These are phyloP conservation scores for Suricata suricatta DNA, from an alignment of 2,113 vertebrate genomes.

Conservation along the genomic window DNA sequence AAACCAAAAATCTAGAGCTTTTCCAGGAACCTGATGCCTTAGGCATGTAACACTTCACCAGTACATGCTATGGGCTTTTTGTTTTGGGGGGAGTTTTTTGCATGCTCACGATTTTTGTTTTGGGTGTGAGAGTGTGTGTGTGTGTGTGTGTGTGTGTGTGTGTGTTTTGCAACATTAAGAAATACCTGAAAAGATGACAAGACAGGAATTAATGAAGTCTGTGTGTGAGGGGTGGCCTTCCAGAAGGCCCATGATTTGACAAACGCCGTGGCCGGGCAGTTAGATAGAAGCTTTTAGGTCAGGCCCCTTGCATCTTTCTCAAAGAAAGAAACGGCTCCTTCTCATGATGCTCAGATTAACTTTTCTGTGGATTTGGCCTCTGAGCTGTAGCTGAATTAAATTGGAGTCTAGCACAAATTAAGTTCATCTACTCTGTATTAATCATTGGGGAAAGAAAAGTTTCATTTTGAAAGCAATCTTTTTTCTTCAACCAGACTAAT, in stretches of 20 bases:
- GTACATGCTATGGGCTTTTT: neutral
- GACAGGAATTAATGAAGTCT: neutral
- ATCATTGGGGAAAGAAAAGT: slow-evolving; percentile 20
- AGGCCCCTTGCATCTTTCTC: neutral
- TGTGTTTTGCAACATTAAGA: neutral
- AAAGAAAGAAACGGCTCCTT: neutral
- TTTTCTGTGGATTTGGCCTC: neutral
- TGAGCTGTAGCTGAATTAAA: neutral
- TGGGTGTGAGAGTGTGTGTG: neutral
- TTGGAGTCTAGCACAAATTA: neutral
- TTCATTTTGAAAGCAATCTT: slow-evolving; percentile 31
- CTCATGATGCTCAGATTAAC: neutral
- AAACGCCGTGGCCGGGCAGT: neutral
- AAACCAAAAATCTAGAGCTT: slow-evolving; percentile 76
- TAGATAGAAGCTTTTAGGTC: neutral
- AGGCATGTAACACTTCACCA: slow-evolving; percentile 40
- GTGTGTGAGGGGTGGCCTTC: neutral
- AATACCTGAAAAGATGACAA: neutral
- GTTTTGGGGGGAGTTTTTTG: neutral
- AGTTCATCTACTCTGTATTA: neutral
- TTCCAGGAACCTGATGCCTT: slow-evolving; percentile 72
- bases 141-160: slow-evolving; percentile 14
- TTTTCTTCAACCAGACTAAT: neutral
- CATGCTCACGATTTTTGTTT: neutral
- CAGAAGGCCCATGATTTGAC: neutral